Evolutionary conservation across 2,888 invertebrate species (phyloP).

Genomic region (Ormyrus labotus): DNA sequence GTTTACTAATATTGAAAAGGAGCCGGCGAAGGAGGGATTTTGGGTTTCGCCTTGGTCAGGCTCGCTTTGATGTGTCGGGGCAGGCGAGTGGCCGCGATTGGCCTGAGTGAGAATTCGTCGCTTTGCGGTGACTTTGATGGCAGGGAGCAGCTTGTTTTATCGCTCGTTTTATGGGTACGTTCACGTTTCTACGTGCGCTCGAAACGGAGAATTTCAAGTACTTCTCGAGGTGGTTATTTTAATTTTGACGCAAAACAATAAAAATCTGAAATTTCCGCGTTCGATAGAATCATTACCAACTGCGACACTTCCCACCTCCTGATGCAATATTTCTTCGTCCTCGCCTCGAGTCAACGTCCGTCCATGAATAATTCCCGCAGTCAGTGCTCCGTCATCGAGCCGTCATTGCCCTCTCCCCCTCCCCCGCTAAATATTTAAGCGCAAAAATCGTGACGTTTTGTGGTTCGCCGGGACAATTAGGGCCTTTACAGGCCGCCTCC

Average conservation of each 20-base stretch:
- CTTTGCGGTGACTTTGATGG: no score
- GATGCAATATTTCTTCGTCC: background rate
- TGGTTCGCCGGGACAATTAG: slow-evolving; percentile 43
- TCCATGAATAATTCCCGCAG: slow-evolving; percentile 23
- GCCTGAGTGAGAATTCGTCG: no score
- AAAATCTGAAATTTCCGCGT: no score
- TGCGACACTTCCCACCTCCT: no score
- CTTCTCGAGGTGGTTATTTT: no score
- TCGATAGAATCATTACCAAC: no score
- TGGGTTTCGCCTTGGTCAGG: background rate
- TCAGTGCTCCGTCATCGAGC: slow-evolving; percentile 17
- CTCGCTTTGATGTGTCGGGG: background rate
- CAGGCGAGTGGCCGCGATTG: no score
- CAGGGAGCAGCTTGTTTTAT: no score
- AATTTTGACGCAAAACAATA: no score
- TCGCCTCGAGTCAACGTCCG: slow-evolving; percentile 15
- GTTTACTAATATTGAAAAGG: slow-evolving; percentile 48
- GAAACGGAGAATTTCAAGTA: no score
- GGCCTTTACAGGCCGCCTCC: slow-evolving; percentile 1
- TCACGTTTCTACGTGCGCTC: no score
- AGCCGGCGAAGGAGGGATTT: background rate
- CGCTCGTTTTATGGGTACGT: no score
- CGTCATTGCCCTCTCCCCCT: background rate
- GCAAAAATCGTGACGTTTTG: slow-evolving; percentile 35
- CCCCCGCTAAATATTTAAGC: slow-evolving; percentile 16